Conservation (phyloP, 2,888 invertebrate species). For the Apodemia mormo region DNA sequence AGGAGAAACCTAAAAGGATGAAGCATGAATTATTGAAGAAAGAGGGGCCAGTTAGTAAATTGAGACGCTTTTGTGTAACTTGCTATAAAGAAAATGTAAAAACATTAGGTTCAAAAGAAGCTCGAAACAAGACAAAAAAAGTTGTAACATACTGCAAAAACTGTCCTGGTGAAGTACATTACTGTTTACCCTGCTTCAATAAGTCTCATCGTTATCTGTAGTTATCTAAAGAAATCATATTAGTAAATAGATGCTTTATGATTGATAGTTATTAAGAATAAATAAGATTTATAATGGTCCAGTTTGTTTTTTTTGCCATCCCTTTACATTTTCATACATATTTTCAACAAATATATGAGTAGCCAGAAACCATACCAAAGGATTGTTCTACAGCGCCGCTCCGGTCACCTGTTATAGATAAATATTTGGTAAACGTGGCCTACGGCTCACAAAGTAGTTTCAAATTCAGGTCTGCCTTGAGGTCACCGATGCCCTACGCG, state of each 20-base stretch:
- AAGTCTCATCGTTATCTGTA: too few species aligned
- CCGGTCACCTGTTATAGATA: slow-evolving; percentile 2
- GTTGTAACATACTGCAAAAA: slow-evolving; percentile 25
- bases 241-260: too few species aligned
- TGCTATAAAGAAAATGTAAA: slow-evolving; percentile 42
- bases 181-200: too few species aligned
- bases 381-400: not conserved
- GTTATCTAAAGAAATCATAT: too few species aligned
- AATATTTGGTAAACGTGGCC: not conserved
- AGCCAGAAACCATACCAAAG: not conserved
- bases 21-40: slow-evolving; percentile 40
- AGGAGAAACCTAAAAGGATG: slow-evolving; percentile 39
- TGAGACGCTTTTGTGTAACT: slow-evolving; percentile 41
- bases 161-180: too few species aligned
- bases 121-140: slow-evolving; percentile 44
- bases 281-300: too few species aligned
- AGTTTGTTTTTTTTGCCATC: too few species aligned
- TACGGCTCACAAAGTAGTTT: not conserved
- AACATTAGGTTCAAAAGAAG: slow-evolving; percentile 40
- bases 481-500: not conserved
- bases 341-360: not conserved
- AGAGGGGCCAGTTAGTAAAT: slow-evolving; percentile 41
- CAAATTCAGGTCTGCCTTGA: not conserved
- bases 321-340: not conserved
- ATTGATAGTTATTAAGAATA: too few species aligned